Evolutionary conservation across 2,113 vertebrate species (phyloP), one percentile per base, ranked within the genome.

Genomic region (Chamaea fasciata): DNA sequence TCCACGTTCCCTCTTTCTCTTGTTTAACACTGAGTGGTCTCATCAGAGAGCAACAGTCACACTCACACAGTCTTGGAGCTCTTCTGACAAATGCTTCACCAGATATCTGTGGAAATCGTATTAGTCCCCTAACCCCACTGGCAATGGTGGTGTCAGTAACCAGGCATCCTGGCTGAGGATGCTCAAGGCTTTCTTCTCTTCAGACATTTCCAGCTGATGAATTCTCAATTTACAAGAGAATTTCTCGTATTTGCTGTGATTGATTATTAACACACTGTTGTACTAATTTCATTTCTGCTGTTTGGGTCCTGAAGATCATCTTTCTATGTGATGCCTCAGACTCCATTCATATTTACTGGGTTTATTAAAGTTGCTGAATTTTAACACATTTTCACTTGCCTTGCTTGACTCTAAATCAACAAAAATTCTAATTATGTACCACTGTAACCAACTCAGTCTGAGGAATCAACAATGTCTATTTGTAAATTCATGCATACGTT

Each of bases 321-420:
- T 63, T 94, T 50, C 30, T 47, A 1, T 0, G 3, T 44, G 56
- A 52, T 70, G 20, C 12, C 31, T 83, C 60, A 78, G 56, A 67
- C 15, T 39, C 50, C 44, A 28, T 35, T 88, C 2, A 33, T 30
- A 76, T 90, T 83, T 80, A 83, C 8, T 77, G 39, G 57, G 37
- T 77, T 93, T 69, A 63, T 90, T 69, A 73, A 90, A 76, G 16
- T 30, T 65, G 22, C 27, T 81, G 60, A 83, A 59, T 92, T 94
- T 94, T 56, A 84, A 59, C 22, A 20, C 3, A 18, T 65, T 67
- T 89, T 91, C 22, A 27, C 84, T 87, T 92, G 30, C 31, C n/a
- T 87, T 2, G 2, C 30, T 86, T 78, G 27, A 64, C 22, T 52
- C 35, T 84, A 75, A 83, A 87, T 77, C 87, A 88, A 86, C 35